These are phyloP conservation scores for Echinops telfairi DNA, from an alignment of 2,113 vertebrate species.

Conservation along the genomic window DNA sequence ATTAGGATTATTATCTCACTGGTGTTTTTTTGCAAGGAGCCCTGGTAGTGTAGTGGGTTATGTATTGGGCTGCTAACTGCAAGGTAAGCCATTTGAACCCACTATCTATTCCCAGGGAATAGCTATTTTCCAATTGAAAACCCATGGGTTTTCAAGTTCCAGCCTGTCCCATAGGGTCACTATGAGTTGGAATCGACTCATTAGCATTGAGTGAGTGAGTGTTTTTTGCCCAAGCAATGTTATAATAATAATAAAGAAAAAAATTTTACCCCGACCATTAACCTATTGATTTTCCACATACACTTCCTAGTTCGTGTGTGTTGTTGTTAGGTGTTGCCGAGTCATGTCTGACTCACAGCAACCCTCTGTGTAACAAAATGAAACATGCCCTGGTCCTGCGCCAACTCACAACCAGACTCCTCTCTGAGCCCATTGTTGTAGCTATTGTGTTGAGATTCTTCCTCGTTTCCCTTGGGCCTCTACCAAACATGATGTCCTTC, in stretches of 20 bases:
- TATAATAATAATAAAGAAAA: neutral
- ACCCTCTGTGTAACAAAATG: too few species aligned
- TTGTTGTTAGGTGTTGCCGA: slow-evolving; percentile 5
- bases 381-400: too few species aligned
- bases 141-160: neutral
- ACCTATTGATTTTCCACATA: too few species aligned
- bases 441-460: too few species aligned
- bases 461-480: too few species aligned
- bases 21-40: too few species aligned
- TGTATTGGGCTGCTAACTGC: too few species aligned
- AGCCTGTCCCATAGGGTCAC: neutral
- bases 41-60: neutral
- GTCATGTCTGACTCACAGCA: neutral
- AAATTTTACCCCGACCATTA: slow-evolving; percentile 9
- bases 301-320: too few species aligned
- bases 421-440: too few species aligned
- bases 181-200: neutral
- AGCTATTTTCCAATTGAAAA: neutral
- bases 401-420: too few species aligned
- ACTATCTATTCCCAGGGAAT: neutral
- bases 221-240: neutral
- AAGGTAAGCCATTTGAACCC: neutral
- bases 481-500: too few species aligned
- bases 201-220: neutral
- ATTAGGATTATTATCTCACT: too few species aligned